Evolutionary conservation across 2,888 invertebrate genomes (phyloP).

Genomic region (Acleris holmiana): DNA sequence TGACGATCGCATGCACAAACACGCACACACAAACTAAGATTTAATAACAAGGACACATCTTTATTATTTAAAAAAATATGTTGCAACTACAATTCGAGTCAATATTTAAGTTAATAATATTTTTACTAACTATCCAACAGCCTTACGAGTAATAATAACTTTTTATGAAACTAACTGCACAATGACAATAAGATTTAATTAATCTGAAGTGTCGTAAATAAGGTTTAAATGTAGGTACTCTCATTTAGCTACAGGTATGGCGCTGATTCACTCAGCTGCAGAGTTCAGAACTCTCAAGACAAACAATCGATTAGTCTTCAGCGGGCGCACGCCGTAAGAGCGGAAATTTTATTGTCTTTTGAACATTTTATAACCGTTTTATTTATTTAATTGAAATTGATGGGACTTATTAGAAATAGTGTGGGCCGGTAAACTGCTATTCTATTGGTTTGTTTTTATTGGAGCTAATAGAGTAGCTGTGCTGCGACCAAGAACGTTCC

Average conservation of each 20-base stretch:
- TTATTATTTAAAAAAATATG: too few species aligned
- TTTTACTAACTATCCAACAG: too few species aligned
- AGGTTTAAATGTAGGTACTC: not conserved
- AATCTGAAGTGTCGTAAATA: too few species aligned
- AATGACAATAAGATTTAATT: too few species aligned
- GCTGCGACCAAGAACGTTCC: too few species aligned
- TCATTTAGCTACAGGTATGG: not conserved
- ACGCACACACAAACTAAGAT: not conserved
- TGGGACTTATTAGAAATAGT: slow-evolving; percentile 63
- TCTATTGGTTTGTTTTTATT: slow-evolving; percentile 56
- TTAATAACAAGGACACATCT: not conserved
- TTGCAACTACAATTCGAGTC: too few species aligned
- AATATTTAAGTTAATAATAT: not conserved
- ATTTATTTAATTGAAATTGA: slow-evolving; percentile 79
- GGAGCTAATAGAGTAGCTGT: slow-evolving; percentile 39
- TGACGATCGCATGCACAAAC: not conserved
- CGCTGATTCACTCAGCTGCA: slow-evolving; percentile 73
- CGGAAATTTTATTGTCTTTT: slow-evolving; percentile 76
- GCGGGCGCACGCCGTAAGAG: slow-evolving; percentile 73
- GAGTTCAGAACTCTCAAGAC: slow-evolving; percentile 74
- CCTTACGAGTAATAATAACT: too few species aligned
- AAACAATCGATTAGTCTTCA: slow-evolving; percentile 79
- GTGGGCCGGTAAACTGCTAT: slow-evolving; percentile 64
- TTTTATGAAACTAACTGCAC: too few species aligned
- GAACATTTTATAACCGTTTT: slow-evolving; percentile 78